Base-by-base conservation (phyloP, 2,888 invertebrate species). In the Elgonia sp. region DNA sequence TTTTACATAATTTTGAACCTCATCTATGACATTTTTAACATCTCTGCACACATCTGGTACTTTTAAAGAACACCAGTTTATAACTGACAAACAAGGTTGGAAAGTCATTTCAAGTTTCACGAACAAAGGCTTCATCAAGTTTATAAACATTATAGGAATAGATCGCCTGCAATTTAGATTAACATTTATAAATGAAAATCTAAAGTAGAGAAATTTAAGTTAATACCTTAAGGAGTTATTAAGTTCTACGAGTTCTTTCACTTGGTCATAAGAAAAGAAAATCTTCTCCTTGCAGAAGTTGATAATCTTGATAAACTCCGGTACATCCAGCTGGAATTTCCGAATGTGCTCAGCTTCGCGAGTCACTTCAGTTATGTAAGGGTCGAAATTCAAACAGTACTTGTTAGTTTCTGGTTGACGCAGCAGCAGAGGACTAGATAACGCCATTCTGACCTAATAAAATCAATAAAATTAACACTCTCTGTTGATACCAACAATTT, bases 51-150 rank as follows among this genome's bases (percentile, higher is more conserved):
- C 96, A 46, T 96, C 94, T 0, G 96, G 95, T 90, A 97, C 96
- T 92, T 97, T 97, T 90, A 97, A 95, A 0, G 98, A 98, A 0
- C 97, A 96, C 98, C 98, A 98, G 0, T 97, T 97, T 20, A 98
- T 96, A 0, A 96, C 96, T 0, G 97, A 97, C 14, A 98, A 94
- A 0, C 97, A 98, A 0, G 98, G 97, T 93, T 96, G 96, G 89
- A 98, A 96, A 0, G 96, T 96, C 73, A 96, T 95, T 88, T 97
- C 97, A 89, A 97, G 93, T 93, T 96, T 96, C 87, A 96, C 95
- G 14, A 98, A 94, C 85, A 96, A 96, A 5, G 96, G 95, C 73
- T 96, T 96, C 93, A 97, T 96, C 76, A 98, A 94, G 46, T 97
- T 97, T 50, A 97, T 94, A 92, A 97, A 97, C 21, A 97, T 93